Evolutionary conservation across 2,888 invertebrate genomes (phyloP), one percentile per base, ranked within the genome.

Genomic region (Labia minor): DNA sequence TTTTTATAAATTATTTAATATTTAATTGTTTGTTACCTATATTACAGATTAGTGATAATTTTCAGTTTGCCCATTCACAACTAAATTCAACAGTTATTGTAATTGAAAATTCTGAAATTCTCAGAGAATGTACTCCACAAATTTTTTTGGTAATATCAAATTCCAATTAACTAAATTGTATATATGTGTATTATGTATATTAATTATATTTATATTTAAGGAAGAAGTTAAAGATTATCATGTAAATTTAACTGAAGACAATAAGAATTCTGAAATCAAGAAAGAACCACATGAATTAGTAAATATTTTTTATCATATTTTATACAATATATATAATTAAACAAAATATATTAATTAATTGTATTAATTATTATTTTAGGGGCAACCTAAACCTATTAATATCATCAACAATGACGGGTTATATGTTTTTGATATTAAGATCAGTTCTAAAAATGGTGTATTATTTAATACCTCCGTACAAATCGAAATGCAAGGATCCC

Each of bases 401-500:
- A 68, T 66, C 1, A 61, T 68, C n/a, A 20, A 19, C 16, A 62
- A 19, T n/a, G 70, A 69, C 65, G 69, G 70, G 3, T 61, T 70
- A 33, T 70, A 70, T 26, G 77, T 62, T 71, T 72, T 0, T 61
- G 14, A 64, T n/a, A 21, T 63, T 8, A 49, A 62, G 8, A 26
- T 61, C 1, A 33, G 66, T 19, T 11, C 33, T 2, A 1, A 19
- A 3, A 14, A 26, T 19, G 33, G 20, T 0, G 75, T 79, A 20
- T 75, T 76, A 19, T 86, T 85, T 73, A 82, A 79, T 66, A 83
- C 86, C 0, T 79, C 81, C 0, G 82, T 88, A 1, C 83, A 84
- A 65, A 80, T 93, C 18, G 86, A 89, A 75, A 89, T 92, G 84
- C 80, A 84, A 70, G 85, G 88, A 33, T 83, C 85, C 0, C 84